Conservation (phyloP, 1,140 invertebrate species). For the Bombus confusus region DNA sequence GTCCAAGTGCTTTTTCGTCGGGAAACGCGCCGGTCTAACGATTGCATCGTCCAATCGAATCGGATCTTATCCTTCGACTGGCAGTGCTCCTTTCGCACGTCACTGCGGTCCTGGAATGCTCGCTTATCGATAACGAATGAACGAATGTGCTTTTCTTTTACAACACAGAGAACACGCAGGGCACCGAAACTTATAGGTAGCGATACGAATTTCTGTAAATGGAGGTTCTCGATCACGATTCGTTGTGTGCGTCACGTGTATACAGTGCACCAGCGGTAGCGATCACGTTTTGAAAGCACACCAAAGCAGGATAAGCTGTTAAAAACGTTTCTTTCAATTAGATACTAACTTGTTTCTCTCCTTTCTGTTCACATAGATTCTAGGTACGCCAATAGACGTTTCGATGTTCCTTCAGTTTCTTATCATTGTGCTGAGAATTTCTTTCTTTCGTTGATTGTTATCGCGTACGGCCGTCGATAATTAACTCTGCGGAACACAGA, state of each 20-base stretch:
- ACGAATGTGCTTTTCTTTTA: slow-evolving; percentile 32
- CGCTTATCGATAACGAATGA: slow-evolving; percentile 39
- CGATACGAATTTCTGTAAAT: neutral
- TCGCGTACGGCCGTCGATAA: neutral
- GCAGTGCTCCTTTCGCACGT: neutral
- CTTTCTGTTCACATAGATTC: neutral
- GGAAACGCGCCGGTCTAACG: slow-evolving; percentile 23
- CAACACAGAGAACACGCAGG: slow-evolving; percentile 1
- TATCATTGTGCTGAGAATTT: neutral
- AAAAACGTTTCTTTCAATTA: neutral
- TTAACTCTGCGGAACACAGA: neutral
- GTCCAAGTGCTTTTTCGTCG: slow-evolving; percentile 57
- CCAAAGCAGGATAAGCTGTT: neutral
- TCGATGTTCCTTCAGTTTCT: neutral
- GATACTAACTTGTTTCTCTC: neutral
- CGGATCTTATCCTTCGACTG: slow-evolving; percentile 22
- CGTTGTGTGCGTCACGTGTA: neutral
- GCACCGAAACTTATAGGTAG: slow-evolving; percentile 7
- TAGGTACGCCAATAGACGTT: neutral
- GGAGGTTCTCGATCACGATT: neutral
- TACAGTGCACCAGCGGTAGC: neutral
- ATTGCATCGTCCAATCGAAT: neutral
- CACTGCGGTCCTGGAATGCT: slow-evolving; percentile 55
- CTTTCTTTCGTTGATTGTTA: neutral
- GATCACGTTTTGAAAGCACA: neutral